Percentiles rank a stretch among this genome's conserved stretches.
phyloP scores from a whole-genome alignment of 2,113 vertebrate genomes.

The Muscicapa adusta region DNA sequence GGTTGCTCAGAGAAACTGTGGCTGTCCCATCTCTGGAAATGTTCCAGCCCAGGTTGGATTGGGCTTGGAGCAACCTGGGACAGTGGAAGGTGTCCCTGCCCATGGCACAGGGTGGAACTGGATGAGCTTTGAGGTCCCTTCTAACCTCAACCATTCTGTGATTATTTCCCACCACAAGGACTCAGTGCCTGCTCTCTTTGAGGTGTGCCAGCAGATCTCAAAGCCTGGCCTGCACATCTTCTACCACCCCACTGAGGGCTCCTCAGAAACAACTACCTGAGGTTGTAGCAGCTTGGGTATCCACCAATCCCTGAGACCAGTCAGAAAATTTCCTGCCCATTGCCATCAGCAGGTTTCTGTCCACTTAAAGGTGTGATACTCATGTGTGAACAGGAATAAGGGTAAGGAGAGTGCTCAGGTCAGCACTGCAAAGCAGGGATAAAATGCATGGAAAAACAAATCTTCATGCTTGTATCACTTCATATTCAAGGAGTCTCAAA shows the following conservation, averaged over 20 bases:
- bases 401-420: not conserved
- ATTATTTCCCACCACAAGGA: not conserved
- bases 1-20: not conserved
- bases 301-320: not conserved
- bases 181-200: not conserved
- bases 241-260: not conserved
- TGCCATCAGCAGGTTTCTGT: not conserved
- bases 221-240: not conserved
- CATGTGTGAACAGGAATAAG: rapidly evolving
- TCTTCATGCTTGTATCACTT: not conserved
- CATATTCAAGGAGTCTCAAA: not conserved
- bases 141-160: not conserved
- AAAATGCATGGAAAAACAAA: not conserved
- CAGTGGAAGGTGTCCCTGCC: not conserved
- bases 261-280: not conserved
- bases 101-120: not conserved
- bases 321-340: not conserved
- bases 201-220: not conserved
- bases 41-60: not conserved
- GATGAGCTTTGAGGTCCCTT: not conserved
- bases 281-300: not conserved
- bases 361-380: not conserved
- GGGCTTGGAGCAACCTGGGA: not conserved
- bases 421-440: not conserved
- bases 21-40: not conserved